Conservation (phyloP, 2,888 invertebrate genomes). For the Acleris sparsana region DNA sequence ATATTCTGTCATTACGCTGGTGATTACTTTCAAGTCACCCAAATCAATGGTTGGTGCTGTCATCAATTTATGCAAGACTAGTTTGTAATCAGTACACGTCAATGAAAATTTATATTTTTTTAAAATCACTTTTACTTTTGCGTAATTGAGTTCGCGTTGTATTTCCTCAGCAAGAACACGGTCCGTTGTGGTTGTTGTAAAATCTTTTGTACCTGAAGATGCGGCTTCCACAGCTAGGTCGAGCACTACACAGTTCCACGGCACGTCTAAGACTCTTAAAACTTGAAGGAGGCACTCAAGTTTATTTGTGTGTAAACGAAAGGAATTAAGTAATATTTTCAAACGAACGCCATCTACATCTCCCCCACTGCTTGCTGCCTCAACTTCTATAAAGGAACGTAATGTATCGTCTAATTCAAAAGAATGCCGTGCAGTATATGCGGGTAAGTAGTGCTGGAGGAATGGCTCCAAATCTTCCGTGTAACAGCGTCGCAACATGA, state of each 20-base stretch:
- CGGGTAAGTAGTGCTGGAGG: constrained; percentile 70
- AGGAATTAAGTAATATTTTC: constrained; percentile 65
- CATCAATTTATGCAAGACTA: constrained; percentile 70
- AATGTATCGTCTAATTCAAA: constrained; percentile 75
- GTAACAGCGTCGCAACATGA: constrained; percentile 78
- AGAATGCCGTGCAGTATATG: constrained; percentile 66
- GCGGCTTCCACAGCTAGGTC: constrained; percentile 65
- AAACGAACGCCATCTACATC: constrained; percentile 68
- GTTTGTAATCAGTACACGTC: constrained; percentile 66
- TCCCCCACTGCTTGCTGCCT: constrained; percentile 71
- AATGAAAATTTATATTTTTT: constrained; percentile 77
- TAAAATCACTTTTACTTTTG: constrained; percentile 73
- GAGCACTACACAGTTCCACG: constrained; percentile 65
- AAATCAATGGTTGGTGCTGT: constrained; percentile 59
- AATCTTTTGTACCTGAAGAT: constrained; percentile 63
- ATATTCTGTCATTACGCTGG: constrained; percentile 59
- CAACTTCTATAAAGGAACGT: constrained; percentile 68
- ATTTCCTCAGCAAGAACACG: constrained; percentile 65
- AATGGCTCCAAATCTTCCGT: constrained; percentile 74
- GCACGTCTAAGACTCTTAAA: constrained; percentile 73
- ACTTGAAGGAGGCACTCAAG: constrained; percentile 73
- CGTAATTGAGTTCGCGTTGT: constrained; percentile 71
- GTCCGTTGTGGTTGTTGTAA: constrained; percentile 68
- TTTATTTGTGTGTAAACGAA: constrained; percentile 64
- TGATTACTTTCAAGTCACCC: constrained; percentile 66